A percentile compares a stretch with the other conserved stretches of the same genome.
Conservation (phyloP, 2,888 invertebrate genomes). For the Pomacea canaliculata region DNA sequence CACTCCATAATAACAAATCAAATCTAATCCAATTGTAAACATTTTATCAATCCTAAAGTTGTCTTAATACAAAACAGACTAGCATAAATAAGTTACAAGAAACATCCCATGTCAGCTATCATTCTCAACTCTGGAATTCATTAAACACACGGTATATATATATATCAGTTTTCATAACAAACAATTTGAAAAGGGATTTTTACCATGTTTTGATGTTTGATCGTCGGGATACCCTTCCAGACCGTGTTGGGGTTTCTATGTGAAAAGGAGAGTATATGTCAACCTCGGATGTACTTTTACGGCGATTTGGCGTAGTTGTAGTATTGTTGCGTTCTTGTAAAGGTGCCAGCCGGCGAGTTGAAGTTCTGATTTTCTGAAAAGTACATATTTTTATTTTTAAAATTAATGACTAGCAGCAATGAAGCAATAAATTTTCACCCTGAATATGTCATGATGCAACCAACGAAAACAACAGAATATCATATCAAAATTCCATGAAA, state of each 20-base stretch:
- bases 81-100: too few relatives aligned
- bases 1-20: too few relatives aligned
- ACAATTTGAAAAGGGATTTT: neutral
- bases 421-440: neutral
- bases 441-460: neutral
- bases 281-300: conserved; percentile 35
- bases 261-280: conserved; percentile 57
- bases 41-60: too few relatives aligned
- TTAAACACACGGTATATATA: too few relatives aligned
- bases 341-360: conserved; percentile 45
- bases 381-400: neutral
- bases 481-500: neutral
- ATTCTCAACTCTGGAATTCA: too few relatives aligned
- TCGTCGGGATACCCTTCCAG: conserved; percentile 8
- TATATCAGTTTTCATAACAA: too few relatives aligned
- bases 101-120: too few relatives aligned
- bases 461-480: neutral
- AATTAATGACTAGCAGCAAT: neutral
- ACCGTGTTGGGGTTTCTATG: conserved; percentile 53
- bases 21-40: too few relatives aligned
- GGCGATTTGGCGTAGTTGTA: conserved; percentile 32
- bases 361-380: conserved; percentile 51
- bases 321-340: conserved; percentile 34
- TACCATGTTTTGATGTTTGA: conserved; percentile 25
- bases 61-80: too few relatives aligned